Evolutionary conservation across 2,888 invertebrate genomes (phyloP).

Genomic region (Amiota minor): DNA sequence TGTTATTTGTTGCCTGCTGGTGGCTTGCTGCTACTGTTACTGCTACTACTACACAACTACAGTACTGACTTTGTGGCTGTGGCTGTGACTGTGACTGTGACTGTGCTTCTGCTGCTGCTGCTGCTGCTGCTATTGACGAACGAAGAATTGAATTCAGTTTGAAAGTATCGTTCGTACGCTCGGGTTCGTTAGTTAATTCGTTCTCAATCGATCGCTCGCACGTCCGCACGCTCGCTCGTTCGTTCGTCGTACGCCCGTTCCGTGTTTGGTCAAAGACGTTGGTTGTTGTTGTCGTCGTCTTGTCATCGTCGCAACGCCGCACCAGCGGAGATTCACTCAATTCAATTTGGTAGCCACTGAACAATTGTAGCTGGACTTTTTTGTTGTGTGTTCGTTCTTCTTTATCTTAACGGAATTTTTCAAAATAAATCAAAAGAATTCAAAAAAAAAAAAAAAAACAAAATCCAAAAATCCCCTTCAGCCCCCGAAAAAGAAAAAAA

Average conservation of each 20-base stretch:
- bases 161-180: slow-evolving; percentile 72
- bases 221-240: slow-evolving; percentile 3
- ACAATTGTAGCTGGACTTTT: too few relatives aligned
- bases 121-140: slow-evolving; percentile 53
- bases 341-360: slow-evolving; percentile 51
- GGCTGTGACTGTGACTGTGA: slow-evolving; percentile 58
- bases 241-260: slow-evolving; percentile 44
- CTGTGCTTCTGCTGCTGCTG: slow-evolving; percentile 52
- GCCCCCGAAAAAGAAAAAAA: too few relatives aligned
- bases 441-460: too few relatives aligned
- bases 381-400: too few relatives aligned
- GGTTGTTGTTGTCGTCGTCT: too few relatives aligned
- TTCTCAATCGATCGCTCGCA: slow-evolving; percentile 43
- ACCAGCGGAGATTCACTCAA: slow-evolving; percentile 19
- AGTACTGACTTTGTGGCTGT: slow-evolving; percentile 22
- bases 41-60: slow-evolving; percentile 38
- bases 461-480: too few relatives aligned
- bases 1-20: too few relatives aligned
- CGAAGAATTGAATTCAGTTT: slow-evolving; percentile 64
- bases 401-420: too few relatives aligned
- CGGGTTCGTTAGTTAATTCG: slow-evolving; percentile 65
- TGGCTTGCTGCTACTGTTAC: not conserved
- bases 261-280: not conserved
- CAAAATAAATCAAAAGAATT: too few relatives aligned
- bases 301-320: too few relatives aligned